Base-by-base conservation (phyloP, 1,140 invertebrate species). In the Globodera rostochiensis region DNA sequence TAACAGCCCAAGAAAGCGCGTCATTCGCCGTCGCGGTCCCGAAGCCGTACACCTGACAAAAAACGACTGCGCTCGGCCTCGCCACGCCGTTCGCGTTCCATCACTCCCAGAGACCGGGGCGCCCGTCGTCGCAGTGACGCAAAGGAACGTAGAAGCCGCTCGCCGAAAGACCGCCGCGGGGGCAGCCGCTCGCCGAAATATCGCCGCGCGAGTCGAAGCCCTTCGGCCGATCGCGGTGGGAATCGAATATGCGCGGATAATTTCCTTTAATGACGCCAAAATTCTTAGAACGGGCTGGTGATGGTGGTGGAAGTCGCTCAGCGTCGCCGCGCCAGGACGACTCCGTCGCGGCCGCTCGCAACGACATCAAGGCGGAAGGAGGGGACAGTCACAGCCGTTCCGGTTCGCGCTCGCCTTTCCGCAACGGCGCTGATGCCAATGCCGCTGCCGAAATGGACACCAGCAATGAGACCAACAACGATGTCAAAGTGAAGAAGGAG, bases 1-100 rank as follows among this genome's bases (percentile, higher is more conserved):
- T 77, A 15, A 11, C 25, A 77, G 75, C 15, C 45, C 15, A 77
- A 77, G 19, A 77, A 77, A 11, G 64, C 53, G n/a, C 81, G 69
- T 21, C 76, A 47, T 36, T 83, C 81, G 7, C 82, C 70, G 5
- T 47, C 77, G 11, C 74, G 71, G n/a, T 83, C 82, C 15, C 82
- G 76, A 46, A 81, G 69, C 11, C 25, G 46, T 49, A 57, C 64
- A n/a, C 53, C 73, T 4, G 47, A 84, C 69, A 19, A 47, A 7
- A 46, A 79, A 25, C 53, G 45, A 0, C 50, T 19, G 6, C 67
- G 47, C 6, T 82, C 67, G 45, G 57, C 81, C 6, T 78, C 77
- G 36, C 73, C 46, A 6, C 49, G 74, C 46, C 73, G 73, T 67
- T 83, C 82, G 8, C 84, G 81, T 4, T 79, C 71, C 49, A 71